phyloP scores from a whole-genome alignment of 1,140 invertebrate species.

The Eupeodes corollae region DNA sequence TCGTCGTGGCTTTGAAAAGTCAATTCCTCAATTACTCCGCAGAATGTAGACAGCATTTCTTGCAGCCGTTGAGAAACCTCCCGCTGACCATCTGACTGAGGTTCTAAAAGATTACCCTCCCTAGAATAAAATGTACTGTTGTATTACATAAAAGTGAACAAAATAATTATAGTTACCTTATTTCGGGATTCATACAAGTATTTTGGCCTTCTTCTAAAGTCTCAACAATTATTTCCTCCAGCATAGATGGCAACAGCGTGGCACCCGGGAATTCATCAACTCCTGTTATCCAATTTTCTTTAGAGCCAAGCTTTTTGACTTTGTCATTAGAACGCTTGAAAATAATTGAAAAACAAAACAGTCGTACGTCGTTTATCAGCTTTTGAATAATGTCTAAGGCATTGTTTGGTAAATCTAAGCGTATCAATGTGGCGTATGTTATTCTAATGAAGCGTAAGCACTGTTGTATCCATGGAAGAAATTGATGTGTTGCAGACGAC shows the following conservation, averaged over 20 bases:
- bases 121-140: background rate
- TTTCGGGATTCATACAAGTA: slow-evolving; percentile 60
- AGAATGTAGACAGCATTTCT: slow-evolving; percentile 55
- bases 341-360: slow-evolving; percentile 74
- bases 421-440: slow-evolving; percentile 55
- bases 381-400: slow-evolving; percentile 69
- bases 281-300: slow-evolving; percentile 82
- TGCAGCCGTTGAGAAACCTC: slow-evolving; percentile 59
- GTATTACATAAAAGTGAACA: background rate
- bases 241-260: slow-evolving; percentile 60
- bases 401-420: slow-evolving; percentile 67
- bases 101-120: slow-evolving; percentile 54
- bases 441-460: slow-evolving; percentile 61
- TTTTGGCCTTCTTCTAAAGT: slow-evolving; percentile 77
- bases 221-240: slow-evolving; percentile 73
- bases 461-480: slow-evolving; percentile 65
- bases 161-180: slow-evolving; percentile 38
- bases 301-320: slow-evolving; percentile 60
- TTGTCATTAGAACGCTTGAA: slow-evolving; percentile 74
- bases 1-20: slow-evolving; percentile 52
- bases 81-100: slow-evolving; percentile 45
- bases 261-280: slow-evolving; percentile 48
- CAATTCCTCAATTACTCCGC: slow-evolving; percentile 51
- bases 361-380: slow-evolving; percentile 77
- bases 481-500: slow-evolving; percentile 41